A percentile compares a stretch with the other conserved stretches of the same genome.
phyloP scores from a whole-genome alignment of 2,113 vertebrate species.

The Mobula birostris region DNA sequence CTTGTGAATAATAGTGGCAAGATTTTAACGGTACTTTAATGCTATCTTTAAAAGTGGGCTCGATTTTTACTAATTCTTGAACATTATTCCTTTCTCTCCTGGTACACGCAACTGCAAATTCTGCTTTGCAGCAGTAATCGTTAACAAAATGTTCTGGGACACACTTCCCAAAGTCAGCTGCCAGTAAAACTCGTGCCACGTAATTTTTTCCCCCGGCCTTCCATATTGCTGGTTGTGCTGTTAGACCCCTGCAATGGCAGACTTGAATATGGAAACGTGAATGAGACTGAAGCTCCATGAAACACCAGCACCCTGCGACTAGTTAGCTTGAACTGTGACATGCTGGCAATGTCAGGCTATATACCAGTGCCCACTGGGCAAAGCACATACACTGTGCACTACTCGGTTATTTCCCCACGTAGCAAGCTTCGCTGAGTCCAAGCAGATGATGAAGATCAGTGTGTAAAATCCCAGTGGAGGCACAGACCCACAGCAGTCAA shows the following conservation, averaged over 20 bases:
- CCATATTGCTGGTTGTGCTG: not conserved
- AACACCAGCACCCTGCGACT: not conserved
- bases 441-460: not conserved
- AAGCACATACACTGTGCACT: not conserved
- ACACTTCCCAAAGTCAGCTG: not conserved
- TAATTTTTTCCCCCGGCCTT: not conserved
- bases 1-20: not conserved
- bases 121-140: not conserved
- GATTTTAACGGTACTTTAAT: conserved; percentile 29
- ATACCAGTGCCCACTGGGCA: not conserved
- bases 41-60: not conserved
- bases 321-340: not conserved
- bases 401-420: not conserved
- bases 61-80: conserved; percentile 26
- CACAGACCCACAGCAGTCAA: not conserved
- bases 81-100: not conserved
- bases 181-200: too few relatives aligned
- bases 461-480: not conserved
- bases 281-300: not conserved
- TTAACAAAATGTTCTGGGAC: not conserved
- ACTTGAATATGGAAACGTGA: not conserved
- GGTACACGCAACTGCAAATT: not conserved
- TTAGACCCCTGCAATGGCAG: not conserved
- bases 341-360: not conserved
- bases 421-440: not conserved